phyloP scores from a whole-genome alignment of 2,113 vertebrate genomes.

The Struthidea cinerea region DNA sequence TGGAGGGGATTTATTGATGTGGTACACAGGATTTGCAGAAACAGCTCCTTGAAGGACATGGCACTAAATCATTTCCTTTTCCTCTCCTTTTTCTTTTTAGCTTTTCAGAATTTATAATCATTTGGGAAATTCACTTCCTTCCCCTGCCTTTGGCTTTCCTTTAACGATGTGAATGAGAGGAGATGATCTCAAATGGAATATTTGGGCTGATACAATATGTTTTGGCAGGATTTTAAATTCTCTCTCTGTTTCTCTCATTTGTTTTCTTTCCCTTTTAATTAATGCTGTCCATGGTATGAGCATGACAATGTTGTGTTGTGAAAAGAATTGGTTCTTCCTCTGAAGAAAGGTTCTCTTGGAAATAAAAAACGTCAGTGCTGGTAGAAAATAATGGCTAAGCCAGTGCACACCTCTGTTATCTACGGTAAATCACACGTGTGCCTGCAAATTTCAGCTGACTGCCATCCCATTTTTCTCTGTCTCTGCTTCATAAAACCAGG shows the following conservation, averaged over 20 bases:
- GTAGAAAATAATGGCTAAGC: neutral
- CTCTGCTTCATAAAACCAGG: neutral
- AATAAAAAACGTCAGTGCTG: neutral
- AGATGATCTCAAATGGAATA: neutral
- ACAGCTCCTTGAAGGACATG: slow-evolving; percentile 64
- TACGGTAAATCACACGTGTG: neutral
- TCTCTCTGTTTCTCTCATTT: neutral
- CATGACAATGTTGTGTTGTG: neutral
- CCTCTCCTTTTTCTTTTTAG: neutral
- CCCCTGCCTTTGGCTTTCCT: neutral
- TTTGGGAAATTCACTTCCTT: slow-evolving; percentile 2
- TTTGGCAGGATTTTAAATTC: neutral
- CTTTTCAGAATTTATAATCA: slow-evolving; percentile 42
- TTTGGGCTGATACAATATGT: neutral
- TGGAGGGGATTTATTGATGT: slow-evolving; percentile 58
- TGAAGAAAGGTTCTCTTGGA: neutral
- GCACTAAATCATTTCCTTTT: slow-evolving; percentile 42
- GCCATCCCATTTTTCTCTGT: neutral
- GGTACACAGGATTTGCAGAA: slow-evolving; percentile 68
- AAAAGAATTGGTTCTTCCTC: neutral
- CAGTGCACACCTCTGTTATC: neutral
- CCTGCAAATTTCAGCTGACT: neutral
- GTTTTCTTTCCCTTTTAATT: neutral
- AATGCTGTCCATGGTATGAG: neutral
- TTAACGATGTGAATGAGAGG: neutral